These are phyloP conservation scores for Theristus sp. DNA, from an alignment of 2,888 invertebrate genomes.

Conservation along the genomic window DNA sequence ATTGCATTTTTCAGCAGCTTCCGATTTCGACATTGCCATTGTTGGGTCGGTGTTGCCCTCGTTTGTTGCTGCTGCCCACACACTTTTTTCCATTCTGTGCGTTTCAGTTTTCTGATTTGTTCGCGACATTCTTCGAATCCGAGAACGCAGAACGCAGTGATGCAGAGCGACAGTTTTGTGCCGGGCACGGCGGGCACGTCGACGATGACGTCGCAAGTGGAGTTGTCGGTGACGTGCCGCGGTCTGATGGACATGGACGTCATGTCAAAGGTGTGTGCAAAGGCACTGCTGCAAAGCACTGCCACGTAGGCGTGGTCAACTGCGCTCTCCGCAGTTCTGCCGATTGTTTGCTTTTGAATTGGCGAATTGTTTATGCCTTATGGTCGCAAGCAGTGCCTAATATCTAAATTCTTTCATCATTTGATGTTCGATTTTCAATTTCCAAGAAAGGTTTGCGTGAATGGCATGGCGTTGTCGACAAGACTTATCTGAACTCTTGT, in stretches of 20 bases:
- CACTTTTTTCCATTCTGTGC: background rate
- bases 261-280: slow-evolving; percentile 19
- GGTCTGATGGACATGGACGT: slow-evolving; percentile 18
- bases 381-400: too few species aligned
- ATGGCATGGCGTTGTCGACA: background rate
- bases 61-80: background rate
- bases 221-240: background rate
- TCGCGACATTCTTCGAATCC: background rate
- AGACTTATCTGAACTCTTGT: slow-evolving; percentile 10
- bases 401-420: too few species aligned
- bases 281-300: too few species aligned
- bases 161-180: background rate
- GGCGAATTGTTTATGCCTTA: too few species aligned
- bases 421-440: too few species aligned
- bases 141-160: background rate
- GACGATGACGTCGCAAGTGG: background rate
- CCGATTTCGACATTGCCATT: too few species aligned
- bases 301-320: too few species aligned
- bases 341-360: too few species aligned
- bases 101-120: background rate
- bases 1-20: too few species aligned
- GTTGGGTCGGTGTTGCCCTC: background rate
- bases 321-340: background rate
- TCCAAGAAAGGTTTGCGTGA: too few species aligned
- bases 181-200: background rate